phyloP scores from a whole-genome alignment of 2,888 invertebrate species.

The Nomada ruficornis region DNA sequence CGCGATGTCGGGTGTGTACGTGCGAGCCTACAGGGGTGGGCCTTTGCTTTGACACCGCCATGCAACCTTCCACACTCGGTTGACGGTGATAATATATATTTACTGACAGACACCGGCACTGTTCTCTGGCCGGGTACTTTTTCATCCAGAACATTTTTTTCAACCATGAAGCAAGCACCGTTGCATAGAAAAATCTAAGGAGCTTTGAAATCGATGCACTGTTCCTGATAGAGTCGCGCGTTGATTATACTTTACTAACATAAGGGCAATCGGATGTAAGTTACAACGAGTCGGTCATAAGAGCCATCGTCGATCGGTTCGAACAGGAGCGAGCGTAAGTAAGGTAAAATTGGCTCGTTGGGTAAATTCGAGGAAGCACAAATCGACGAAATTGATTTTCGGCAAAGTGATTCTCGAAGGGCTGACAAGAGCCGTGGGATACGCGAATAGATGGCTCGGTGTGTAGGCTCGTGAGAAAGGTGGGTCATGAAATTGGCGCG shows the following conservation, averaged over 20 bases:
- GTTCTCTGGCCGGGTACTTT: background rate
- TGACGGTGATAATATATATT: conserved; percentile 55
- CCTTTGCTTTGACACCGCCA: conserved; percentile 52
- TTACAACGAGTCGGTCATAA: no score
- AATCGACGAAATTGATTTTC: conserved; percentile 49
- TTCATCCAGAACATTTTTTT: conserved; percentile 6
- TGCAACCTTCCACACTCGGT: conserved; percentile 51
- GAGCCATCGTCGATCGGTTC: conserved; percentile 2
- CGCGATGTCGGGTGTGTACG: conserved; percentile 2
- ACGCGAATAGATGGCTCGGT: background rate
- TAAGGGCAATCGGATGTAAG: no score
- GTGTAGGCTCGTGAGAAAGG: conserved; percentile 62
- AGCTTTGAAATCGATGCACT: no score
- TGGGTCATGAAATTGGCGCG: conserved; percentile 73
- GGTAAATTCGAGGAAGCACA: conserved; percentile 44
- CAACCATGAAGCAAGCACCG: no score
- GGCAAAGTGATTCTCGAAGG: conserved; percentile 5
- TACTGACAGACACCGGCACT: conserved; percentile 25
- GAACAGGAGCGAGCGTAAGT: background rate
- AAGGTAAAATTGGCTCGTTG: conserved; percentile 35
- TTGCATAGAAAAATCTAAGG: no score
- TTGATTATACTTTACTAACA: no score
- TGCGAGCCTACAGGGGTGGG: conserved; percentile 38
- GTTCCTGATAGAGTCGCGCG: no score
- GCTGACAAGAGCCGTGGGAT: background rate